Base-by-base conservation (phyloP, 2,113 vertebrate species). In the Rhegmatorhina hoffmannsi region DNA sequence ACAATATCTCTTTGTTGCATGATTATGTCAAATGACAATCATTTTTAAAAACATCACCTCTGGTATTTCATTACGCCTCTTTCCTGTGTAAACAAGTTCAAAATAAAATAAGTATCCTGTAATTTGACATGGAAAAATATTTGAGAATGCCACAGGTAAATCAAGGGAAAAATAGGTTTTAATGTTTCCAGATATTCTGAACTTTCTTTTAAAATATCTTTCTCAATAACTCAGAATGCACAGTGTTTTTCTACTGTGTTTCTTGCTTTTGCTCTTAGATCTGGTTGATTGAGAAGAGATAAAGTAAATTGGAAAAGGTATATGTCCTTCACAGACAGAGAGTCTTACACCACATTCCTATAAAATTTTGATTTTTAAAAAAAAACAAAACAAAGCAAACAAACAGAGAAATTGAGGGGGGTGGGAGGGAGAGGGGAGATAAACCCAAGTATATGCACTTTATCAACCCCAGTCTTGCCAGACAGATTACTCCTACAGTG, bases 391-490 rank as follows among this genome's bases (percentile, higher is more conserved):
- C 17, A 53, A 50, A 46, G 50, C 3, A 31, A 53, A 43, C 40
- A 43, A 43, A 43, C 6, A 6, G 40, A 43, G 40, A 43, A 43
- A 43, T 43, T 14, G 40, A 43, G 40, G 11, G 10, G 21, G 23
- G 11, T 10, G 21, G 23, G 47, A 9, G 21, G 47, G 49, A 25
- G 49, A 7, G 5, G 43, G 53, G 74, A 7, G 40, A 40, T 29
- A 50, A 34, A 50, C 46, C 31, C 10, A 78, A 10, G 3, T 38
- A 20, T 9, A 72, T 33, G 13, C 14, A 66, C 21, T 68, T 77
- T 52, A 50, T 29, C 14, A 13, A 68, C 2, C 2, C 7, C 9
- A 46, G 0, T 2, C 11, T 13, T 69, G 20, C 4, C 13, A 44
- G 56, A 59, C 2, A 55, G 29, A 75, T 9, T 53, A 4, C 5